These are phyloP conservation scores for Phaedon cochleariae DNA, from an alignment of 2,888 invertebrate species.

Conservation along the genomic window DNA sequence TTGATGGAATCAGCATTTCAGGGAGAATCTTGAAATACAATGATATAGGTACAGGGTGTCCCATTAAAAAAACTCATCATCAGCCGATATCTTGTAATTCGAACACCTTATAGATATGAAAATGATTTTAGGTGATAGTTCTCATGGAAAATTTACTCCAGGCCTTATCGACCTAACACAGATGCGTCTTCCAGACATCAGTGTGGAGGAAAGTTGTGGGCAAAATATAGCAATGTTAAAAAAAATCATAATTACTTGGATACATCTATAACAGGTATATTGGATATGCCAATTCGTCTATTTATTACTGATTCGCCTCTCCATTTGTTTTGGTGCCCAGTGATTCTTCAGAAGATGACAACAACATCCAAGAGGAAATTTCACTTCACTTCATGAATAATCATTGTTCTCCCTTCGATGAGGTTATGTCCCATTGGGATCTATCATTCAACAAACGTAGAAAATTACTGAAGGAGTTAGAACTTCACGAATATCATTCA, in stretches of 20 bases:
- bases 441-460: background rate
- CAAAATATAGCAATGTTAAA: background rate
- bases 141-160: background rate
- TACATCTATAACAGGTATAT: background rate
- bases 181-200: background rate
- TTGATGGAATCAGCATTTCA: too few relatives aligned
- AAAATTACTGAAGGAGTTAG: background rate
- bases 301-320: background rate
- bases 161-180: background rate
- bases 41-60: too few relatives aligned
- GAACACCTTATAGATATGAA: too few relatives aligned
- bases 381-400: background rate
- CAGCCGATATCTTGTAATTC: too few relatives aligned
- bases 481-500: background rate
- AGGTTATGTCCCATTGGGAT: background rate
- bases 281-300: background rate
- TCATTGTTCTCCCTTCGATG: background rate
- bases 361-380: background rate
- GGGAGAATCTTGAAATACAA: too few relatives aligned
- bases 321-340: background rate
- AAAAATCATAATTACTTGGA: background rate
- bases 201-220: conserved; percentile 2
- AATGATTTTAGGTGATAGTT: too few relatives aligned
- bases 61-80: too few relatives aligned
- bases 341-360: background rate